Evolutionary conservation across 2,888 invertebrate species (phyloP).

Genomic region (Aleiodes testaceus): DNA sequence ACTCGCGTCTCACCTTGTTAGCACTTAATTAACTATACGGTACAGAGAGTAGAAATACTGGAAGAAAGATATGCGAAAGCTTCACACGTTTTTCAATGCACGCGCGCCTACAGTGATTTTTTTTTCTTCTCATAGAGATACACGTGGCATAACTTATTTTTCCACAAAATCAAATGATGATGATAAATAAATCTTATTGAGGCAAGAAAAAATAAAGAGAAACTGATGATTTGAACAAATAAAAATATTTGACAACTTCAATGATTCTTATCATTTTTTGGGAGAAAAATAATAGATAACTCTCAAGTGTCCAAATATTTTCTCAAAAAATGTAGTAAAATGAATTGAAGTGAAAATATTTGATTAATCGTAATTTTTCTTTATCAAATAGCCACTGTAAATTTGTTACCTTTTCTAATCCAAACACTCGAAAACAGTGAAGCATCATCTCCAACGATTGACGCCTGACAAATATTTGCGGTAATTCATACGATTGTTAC

Average conservation of each 20-base stretch:
- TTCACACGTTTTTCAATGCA: constrained; percentile 33
- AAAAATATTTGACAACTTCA: constrained; percentile 15
- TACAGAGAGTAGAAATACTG: constrained; percentile 55
- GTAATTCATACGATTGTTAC: constrained; percentile 56
- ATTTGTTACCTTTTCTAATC: constrained; percentile 59
- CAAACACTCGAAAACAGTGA: constrained; percentile 57
- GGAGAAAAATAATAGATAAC: constrained; percentile 7
- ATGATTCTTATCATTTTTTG: background rate
- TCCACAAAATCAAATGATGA: constrained; percentile 5
- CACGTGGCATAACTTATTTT: constrained; percentile 46
- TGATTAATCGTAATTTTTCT: constrained; percentile 12
- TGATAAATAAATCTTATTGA: background rate
- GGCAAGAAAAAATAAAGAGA: background rate
- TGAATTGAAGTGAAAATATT: constrained; percentile 18
- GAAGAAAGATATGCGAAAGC: constrained; percentile 57
- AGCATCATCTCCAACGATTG: constrained; percentile 55
- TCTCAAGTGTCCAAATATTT: constrained; percentile 4
- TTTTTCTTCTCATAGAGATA: constrained; percentile 30
- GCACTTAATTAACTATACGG: constrained; percentile 69
- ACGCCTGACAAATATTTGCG: constrained; percentile 59
- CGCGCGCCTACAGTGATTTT: constrained; percentile 16
- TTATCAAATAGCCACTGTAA: constrained; percentile 53
- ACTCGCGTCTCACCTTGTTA: constrained; percentile 67
- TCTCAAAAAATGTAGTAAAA: background rate
- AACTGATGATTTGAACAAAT: background rate